phyloP scores from a whole-genome alignment of 2,113 vertebrate species.

The Spizaetus ornatus region DNA sequence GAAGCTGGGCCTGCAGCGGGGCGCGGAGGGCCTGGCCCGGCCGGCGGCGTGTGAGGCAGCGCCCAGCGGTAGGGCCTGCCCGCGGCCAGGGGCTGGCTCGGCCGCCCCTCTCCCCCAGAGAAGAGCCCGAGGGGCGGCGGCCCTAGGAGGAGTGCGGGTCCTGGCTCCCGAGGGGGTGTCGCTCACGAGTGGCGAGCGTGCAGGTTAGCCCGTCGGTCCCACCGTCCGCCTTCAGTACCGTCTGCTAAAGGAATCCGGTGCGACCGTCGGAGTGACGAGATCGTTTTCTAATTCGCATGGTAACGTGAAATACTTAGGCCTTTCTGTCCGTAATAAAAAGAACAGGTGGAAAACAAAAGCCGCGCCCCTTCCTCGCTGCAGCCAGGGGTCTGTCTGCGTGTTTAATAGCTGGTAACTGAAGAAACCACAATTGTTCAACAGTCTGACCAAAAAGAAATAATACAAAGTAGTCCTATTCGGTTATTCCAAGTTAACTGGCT shows the following conservation, averaged over 20 bases:
- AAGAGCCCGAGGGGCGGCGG: not conserved
- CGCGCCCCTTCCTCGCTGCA: rapidly evolving
- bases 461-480: rapidly evolving
- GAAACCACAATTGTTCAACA: not conserved
- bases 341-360: not conserved
- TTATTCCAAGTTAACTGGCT: not conserved
- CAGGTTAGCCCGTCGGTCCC: rapidly evolving
- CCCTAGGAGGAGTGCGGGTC: not conserved
- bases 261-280: rapidly evolving
- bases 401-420: rapidly evolving
- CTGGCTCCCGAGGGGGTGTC: rapidly evolving
- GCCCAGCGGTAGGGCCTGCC: not conserved
- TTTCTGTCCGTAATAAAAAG: not conserved
- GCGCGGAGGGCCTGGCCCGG: too few species aligned
- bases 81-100: not conserved
- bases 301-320: not conserved
- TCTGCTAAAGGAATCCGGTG: rapidly evolving
- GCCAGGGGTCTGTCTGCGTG: not conserved
- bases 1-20: too few species aligned
- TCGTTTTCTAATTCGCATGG: rapidly evolving
- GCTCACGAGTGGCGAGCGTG: rapidly evolving
- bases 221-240: rapidly evolving
- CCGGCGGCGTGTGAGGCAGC: too few species aligned
- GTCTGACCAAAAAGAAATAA: not conserved
- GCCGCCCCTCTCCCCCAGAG: too few species aligned